Percentiles rank a stretch among this genome's conserved stretches.
Conservation (phyloP, 2,113 vertebrate genomes). For the Pollachius pollachius region DNA sequence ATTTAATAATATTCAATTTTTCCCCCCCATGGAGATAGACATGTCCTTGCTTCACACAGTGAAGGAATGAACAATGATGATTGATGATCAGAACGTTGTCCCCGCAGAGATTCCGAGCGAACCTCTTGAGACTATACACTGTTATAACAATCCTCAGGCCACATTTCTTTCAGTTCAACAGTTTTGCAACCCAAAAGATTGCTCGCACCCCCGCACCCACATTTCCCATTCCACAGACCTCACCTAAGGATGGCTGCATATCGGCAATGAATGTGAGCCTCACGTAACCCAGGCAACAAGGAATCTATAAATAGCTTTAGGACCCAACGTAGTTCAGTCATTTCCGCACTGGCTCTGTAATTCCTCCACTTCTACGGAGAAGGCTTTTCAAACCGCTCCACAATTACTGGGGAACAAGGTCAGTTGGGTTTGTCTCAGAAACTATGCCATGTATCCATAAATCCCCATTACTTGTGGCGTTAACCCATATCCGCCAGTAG, state of each 20-base stretch:
- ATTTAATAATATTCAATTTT: not conserved
- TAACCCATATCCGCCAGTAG: not conserved
- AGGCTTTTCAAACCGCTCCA: slow-evolving; percentile 34
- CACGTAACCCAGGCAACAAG: slow-evolving; percentile 76
- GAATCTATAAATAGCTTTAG: slow-evolving; percentile 76
- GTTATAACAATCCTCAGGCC: not conserved
- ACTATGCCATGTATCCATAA: not conserved
- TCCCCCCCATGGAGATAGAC: too few species aligned
- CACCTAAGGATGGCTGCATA: slow-evolving; percentile 53
- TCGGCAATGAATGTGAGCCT: slow-evolving; percentile 61
- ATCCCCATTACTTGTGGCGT: not conserved
- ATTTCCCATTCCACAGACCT: slow-evolving; percentile 42
- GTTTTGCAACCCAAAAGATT: slow-evolving; percentile 30
- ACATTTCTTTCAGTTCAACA: slow-evolving; percentile 29
- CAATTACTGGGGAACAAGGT: slow-evolving; percentile 26
- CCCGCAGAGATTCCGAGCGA: too few species aligned
- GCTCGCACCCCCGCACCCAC: slow-evolving; percentile 14
- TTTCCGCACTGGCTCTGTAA: slow-evolving; percentile 64
- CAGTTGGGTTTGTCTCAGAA: slow-evolving; percentile 18
- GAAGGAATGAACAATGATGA: too few species aligned
- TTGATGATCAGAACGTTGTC: too few species aligned
- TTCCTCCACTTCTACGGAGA: slow-evolving; percentile 59
- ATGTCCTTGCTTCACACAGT: too few species aligned
- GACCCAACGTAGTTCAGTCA: slow-evolving; percentile 63
- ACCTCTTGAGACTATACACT: too few species aligned